phyloP scores from a whole-genome alignment of 2,113 vertebrate genomes.

The Microtus montanus region DNA sequence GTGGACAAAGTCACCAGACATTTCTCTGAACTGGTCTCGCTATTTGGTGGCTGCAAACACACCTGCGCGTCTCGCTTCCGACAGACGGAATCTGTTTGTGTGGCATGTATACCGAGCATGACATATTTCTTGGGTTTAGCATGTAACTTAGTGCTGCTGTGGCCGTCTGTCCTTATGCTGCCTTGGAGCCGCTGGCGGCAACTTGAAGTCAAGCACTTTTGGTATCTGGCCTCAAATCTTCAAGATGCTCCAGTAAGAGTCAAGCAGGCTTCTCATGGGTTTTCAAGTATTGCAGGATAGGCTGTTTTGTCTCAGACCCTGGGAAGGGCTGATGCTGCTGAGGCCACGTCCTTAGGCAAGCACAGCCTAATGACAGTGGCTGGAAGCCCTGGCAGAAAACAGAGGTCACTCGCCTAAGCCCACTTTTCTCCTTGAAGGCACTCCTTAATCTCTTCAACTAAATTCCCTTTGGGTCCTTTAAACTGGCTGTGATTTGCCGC shows the following conservation, averaged over 20 bases:
- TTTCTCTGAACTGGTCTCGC: neutral
- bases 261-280: rapidly evolving
- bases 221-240: neutral
- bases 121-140: neutral
- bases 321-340: neutral
- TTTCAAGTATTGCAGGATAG: neutral
- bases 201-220: neutral
- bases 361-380: neutral
- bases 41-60: too few species aligned
- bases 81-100: neutral
- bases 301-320: neutral
- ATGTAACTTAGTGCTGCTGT: neutral
- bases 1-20: neutral
- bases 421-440: neutral
- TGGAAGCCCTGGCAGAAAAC: neutral
- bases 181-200: neutral
- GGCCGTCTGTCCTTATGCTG: rapidly evolving
- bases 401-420: rapidly evolving
- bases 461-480: neutral
- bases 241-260: neutral
- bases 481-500: neutral
- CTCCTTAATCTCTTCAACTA: neutral
- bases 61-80: rapidly evolving
- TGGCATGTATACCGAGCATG: neutral
- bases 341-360: too few species aligned